Conservation (phyloP, 53 echinoderm and acorn worm genomes). For the Astropecten irregularis region DNA sequence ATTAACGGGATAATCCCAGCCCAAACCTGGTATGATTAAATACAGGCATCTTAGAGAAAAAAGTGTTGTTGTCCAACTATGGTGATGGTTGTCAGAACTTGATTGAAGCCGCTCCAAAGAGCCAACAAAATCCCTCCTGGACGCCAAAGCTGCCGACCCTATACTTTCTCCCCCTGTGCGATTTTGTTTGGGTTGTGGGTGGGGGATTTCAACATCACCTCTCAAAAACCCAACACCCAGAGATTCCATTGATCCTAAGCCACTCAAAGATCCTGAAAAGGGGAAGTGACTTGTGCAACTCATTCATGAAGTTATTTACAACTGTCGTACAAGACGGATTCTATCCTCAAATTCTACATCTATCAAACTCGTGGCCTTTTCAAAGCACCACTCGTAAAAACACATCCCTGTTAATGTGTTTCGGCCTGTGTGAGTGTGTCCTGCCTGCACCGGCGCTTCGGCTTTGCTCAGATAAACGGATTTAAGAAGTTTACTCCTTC, state of each 20-base stretch:
- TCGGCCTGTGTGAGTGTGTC: background rate
- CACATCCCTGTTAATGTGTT: background rate
- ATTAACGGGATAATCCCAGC: background rate
- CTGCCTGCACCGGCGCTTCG: background rate
- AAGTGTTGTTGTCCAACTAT: background rate
- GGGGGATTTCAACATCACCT: background rate
- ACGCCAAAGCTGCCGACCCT: background rate
- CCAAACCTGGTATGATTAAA: conserved; percentile 4
- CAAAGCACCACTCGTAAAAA: conserved; percentile 29
- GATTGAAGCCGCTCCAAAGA: no score
- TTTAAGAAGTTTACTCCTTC: no score
- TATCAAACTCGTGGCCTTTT: background rate
- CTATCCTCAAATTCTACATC: conserved; percentile 19
- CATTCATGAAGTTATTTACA: background rate
- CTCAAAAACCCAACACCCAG: background rate
- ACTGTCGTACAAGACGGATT: conserved; percentile 3
- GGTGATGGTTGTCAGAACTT: no score
- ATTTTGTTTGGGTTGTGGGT: conserved; percentile 9
- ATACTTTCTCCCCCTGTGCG: background rate
- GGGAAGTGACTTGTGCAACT: background rate
- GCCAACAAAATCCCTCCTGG: background rate
- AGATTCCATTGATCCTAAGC: background rate
- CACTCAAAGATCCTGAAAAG: background rate
- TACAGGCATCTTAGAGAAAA: background rate
- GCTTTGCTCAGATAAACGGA: no score